These are phyloP conservation scores for Enteromius argenteus DNA, from an alignment of 2,797 vertebrate species.

Conservation along the genomic window DNA sequence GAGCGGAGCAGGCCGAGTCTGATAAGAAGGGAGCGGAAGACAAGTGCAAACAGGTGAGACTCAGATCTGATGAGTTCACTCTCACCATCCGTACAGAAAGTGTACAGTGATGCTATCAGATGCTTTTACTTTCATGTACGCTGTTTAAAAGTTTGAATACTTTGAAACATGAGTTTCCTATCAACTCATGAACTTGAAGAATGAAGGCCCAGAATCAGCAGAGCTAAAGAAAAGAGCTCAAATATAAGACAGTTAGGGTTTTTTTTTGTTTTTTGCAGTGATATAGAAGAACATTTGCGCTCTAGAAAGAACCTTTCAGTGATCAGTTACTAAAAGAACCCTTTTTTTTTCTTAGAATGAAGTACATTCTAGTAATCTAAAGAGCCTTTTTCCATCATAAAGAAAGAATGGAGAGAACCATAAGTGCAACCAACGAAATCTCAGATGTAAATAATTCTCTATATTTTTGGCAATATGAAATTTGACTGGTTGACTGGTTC, in stretches of 20 bases:
- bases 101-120: neutral
- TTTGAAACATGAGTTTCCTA: neutral
- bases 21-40: conserved; percentile 92
- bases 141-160: neutral
- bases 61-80: neutral
- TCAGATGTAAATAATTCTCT: neutral
- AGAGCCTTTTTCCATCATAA: neutral
- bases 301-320: neutral
- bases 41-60: conserved; percentile 90
- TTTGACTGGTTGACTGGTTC: neutral
- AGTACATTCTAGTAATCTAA: neutral
- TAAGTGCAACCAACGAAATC: neutral
- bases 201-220: neutral
- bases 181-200: neutral
- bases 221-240: neutral
- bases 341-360: neutral
- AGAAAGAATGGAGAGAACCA: neutral
- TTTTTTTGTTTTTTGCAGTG: neutral
- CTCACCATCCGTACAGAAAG: neutral
- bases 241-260: too few species aligned
- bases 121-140: neutral
- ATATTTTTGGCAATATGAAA: neutral
- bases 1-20: conserved; percentile 90
- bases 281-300: neutral
- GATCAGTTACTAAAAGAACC: neutral